Evolutionary conservation across 92 coral and sea anemone genomes (phyloP), one percentile per base, ranked within the genome.

Genomic region (Hydrozoanthus gracilis): DNA sequence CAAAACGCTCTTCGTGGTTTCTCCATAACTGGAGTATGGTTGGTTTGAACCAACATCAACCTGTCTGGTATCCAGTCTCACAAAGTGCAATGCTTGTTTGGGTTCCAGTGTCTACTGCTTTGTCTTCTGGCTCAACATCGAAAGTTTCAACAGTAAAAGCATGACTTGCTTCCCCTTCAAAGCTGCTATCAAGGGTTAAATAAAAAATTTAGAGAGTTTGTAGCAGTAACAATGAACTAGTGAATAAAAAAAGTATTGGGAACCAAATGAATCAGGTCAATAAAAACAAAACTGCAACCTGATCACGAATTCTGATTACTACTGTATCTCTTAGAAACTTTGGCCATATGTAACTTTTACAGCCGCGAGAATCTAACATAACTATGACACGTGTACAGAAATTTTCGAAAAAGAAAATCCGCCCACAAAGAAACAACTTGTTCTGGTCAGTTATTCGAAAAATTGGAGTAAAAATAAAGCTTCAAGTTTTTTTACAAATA

Each of bases 151-250:
- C 72, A 67, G 44, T 3, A 8, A 4, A 4, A 67, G 72, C 45
- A 17, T 67, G 11, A 67, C 72, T 67, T 67, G 46, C 10, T 67
- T 67, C 72, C 47, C 72, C 72, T 67, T 67, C 72, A 18, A 58
- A 68, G 73, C 48, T 68, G 73, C 47, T 20, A 68, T 68, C 73
- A 20, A 68, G 73, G 73, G 48, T 68, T 68, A 68, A 68, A 68
- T 6, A 4, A 68, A 68, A 35, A 68, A 17, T 67, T 67, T 17
- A 17, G 72, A 67, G 8, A 67, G 27, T 6, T 35, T 18, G 10
- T 7, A 20, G 11, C 73, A 68, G 73, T 20, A 68, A 68, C 45
- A 20, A 20, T 47, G 10, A 68, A 68, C 73, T 18, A 27, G 4
- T 68, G 48, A 6, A 20, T 68, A 68, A 68, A 8, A 68, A 20